Conservation (phyloP, 92 coral and sea anemone species). For the Pocillopora meandrina region DNA sequence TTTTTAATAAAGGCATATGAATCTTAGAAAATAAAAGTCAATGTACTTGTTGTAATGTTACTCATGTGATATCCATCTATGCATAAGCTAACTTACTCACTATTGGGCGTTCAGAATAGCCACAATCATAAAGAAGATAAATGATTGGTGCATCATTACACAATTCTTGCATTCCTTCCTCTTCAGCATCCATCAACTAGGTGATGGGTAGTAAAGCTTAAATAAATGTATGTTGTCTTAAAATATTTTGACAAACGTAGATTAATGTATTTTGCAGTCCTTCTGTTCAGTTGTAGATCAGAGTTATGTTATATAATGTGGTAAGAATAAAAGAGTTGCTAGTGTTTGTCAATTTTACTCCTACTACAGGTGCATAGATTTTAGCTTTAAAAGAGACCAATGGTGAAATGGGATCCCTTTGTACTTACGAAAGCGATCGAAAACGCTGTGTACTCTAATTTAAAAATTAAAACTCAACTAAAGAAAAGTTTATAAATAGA, state of each 20-base stretch:
- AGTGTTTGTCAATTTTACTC: too few relatives aligned
- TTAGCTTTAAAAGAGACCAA: too few relatives aligned
- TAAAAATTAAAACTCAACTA: not conserved
- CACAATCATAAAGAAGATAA: slow-evolving; percentile 13
- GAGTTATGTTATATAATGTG: too few relatives aligned
- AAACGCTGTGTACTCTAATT: too few relatives aligned
- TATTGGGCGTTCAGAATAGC: not conserved
- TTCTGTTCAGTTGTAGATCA: too few relatives aligned
- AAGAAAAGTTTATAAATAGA: not conserved
- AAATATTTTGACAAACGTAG: not conserved
- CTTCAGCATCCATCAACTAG: not conserved
- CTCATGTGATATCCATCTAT: not conserved
- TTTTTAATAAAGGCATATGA: not conserved
- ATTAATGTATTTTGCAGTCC: too few relatives aligned
- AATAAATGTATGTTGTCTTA: not conserved
- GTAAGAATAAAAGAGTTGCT: too few relatives aligned
- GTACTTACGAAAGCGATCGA: too few relatives aligned
- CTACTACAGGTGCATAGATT: too few relatives aligned
- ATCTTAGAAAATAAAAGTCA: not conserved
- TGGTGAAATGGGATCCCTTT: too few relatives aligned
- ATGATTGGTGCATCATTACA: slow-evolving; percentile 29
- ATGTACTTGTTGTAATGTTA: not conserved
- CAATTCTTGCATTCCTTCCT: slow-evolving; percentile 2
- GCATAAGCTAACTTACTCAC: not conserved
- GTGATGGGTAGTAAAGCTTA: not conserved